Base-by-base conservation (phyloP, 2,888 invertebrate species). In the Griposia aprilina region DNA sequence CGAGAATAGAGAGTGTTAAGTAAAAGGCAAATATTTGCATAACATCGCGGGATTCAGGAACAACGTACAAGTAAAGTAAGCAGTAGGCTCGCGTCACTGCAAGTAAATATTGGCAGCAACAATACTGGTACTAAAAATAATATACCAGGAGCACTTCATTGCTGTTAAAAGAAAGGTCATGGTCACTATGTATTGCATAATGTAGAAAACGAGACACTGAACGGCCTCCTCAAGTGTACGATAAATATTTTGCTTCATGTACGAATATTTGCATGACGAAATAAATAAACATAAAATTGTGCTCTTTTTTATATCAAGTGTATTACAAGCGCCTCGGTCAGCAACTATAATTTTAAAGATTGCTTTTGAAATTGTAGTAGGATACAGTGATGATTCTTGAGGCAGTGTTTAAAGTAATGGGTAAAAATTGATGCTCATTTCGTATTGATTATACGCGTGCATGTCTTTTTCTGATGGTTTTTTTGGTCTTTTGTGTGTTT, bases 241-340 rank as follows among this genome's bases (percentile, higher is more conserved):
- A 92, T 93, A 93, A 95, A 95, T 92, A 94, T 93, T 94, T 93
- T 89, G 89, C 89, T 90, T 85, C 89, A 85, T 87, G 87, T 85
- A 77, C 87, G 89, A 92, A 90, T 90, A 93, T 92, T 93, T 90
- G 88, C 89, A 88, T 85, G 79, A 79, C 79, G 81, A 88, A 84
- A 88, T 85, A 85, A 84, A 86, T 83, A 86, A 85, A 83, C 69
- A 36, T 81, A 78, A 77, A 81, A 87, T 77, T 65, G n/a, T 77
- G 69, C 68, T 69, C 66, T 70, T 84, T 79, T 74, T 68, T 83
- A 75, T 78, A 85, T 83, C 69, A 75, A 87, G 83, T 73, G 80
- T 65, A 72, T 57, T 74, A 75, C 52, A 83, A 41, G 73, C 78
- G 45, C 57, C 50, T 59, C 45, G 76, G 70, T 63, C 74, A 65